Base-by-base conservation (phyloP, 2,888 invertebrate species). In the Oscheius sp. region DNA sequence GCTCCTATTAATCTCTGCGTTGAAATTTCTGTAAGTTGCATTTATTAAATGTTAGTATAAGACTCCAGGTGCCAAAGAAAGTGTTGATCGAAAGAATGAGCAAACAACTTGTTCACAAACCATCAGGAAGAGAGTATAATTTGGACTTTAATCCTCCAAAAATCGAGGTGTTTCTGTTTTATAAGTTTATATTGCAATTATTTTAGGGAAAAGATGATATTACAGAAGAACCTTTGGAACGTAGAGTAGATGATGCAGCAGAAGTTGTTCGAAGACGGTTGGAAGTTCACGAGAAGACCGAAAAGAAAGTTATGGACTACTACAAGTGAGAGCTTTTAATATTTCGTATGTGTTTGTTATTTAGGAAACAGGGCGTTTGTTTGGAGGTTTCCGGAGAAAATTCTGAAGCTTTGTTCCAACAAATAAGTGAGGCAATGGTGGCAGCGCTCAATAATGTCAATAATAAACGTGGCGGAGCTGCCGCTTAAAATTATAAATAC, bases 131-230 rank as follows among this genome's bases (percentile, higher is more conserved):
- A 71, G 76, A 80, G 43, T 85, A 99, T 89, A 97, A 98, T 89
- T 95, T 95, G 89, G 95, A 96, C 89, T 97, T 97, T 89, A 93
- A 94, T 86, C 98, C 98, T 43, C 98, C 98, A 0, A 95, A 93
- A 70, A 74, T 76, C 45, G 78, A 78, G 90, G 79, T 79, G 5
- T 35, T 35, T 21, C 71, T 64, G 25, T 49, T 43, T n/a, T 35
- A 35, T 35, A 3, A 35, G n/a, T n/a, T 35, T 56, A 35, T 35
- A 35, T 35, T 35, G 35, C 9, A 35, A 35, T 35, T 35, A 35
- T 35, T 66, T 66, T 45, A 78, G 92, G 96, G 97, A 95, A 94
- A 81, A 66, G 87, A 87, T 74, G 87, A 87, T 72, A 43, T 93
- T 1, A 96, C 96, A 63, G 97, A 97, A 2, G 98, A 99, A 89